phyloP scores from a whole-genome alignment of 2,888 invertebrate genomes.

The Notocelia uddmanniana region DNA sequence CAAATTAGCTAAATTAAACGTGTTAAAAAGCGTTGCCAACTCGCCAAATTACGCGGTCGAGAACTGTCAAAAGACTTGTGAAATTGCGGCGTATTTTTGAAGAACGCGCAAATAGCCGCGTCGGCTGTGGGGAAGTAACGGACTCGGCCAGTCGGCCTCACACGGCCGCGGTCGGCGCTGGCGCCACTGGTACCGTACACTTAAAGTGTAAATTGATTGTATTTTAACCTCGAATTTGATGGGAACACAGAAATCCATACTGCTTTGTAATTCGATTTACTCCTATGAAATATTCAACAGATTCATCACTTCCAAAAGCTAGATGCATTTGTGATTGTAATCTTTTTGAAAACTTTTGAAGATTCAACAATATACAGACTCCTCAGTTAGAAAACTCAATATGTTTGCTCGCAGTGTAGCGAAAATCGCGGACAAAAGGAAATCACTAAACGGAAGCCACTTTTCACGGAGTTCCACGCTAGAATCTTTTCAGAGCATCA shows the following conservation, averaged over 20 bases:
- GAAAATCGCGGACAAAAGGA: constrained; percentile 25
- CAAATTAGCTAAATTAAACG: constrained; percentile 49
- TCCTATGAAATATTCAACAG: constrained; percentile 16
- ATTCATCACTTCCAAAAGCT: neutral
- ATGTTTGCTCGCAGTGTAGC: neutral
- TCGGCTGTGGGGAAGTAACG: constrained; percentile 67
- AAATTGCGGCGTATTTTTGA: constrained; percentile 79
- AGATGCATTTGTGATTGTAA: constrained; percentile 14
- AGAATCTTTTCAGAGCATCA: constrained; percentile 9
- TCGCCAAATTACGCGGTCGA: constrained; percentile 74
- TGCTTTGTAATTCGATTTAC: constrained; percentile 18
- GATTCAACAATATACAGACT: neutral
- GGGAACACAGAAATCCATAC: constrained; percentile 15
- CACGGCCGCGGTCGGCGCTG: constrained; percentile 20
- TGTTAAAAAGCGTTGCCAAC: constrained; percentile 64
- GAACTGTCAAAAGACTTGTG: constrained; percentile 75
- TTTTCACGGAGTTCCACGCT: constrained; percentile 23
- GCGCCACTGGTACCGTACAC: constrained; percentile 40
- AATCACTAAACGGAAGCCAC: constrained; percentile 25
- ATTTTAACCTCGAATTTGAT: constrained; percentile 35
- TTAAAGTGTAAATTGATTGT: constrained; percentile 44
- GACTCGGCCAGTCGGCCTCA: constrained; percentile 32
- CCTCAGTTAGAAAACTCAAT: neutral
- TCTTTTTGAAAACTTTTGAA: constrained; percentile 9
- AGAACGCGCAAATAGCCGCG: constrained; percentile 68